Evolutionary conservation across 2,888 invertebrate species (phyloP).

Genomic region (Alloscopus bannaensis): DNA sequence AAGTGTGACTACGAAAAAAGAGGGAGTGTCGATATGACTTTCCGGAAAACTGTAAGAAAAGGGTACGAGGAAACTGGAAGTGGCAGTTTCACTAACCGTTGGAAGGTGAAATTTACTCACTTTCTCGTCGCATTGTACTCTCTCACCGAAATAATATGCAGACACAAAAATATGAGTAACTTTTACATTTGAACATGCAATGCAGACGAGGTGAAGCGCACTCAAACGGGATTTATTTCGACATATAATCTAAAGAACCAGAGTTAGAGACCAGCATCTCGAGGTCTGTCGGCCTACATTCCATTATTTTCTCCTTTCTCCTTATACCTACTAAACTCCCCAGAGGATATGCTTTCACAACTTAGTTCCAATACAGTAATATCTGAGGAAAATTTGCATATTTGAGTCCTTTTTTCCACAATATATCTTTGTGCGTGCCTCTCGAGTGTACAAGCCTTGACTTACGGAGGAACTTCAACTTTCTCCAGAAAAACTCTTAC

Average conservation of each 20-base stretch:
- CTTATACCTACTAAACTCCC: no score
- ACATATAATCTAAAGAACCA: slow-evolving; percentile 8
- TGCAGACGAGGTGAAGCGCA: background rate
- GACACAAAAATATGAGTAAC: background rate
- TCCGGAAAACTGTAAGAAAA: no score
- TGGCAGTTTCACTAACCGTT: background rate
- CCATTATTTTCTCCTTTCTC: background rate
- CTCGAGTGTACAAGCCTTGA: no score
- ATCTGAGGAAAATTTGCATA: slow-evolving; percentile 11
- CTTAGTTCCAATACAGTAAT: background rate
- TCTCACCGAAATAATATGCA: background rate
- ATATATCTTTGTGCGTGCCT: no score
- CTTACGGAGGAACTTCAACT: no score
- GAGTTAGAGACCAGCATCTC: background rate
- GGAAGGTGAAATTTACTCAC: background rate
- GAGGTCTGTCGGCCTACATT: slow-evolving; percentile 9
- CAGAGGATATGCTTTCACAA: slow-evolving; percentile 2
- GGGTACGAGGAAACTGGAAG: slow-evolving; percentile 22
- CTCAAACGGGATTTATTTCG: slow-evolving; percentile 7
- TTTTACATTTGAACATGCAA: slow-evolving; percentile 2
- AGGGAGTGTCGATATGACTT: no score
- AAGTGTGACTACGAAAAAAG: background rate
- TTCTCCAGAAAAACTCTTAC: no score
- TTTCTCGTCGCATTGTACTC: background rate
- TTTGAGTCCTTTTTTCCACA: no score